phyloP scores from a whole-genome alignment of 2,888 invertebrate species.

The Diaprepes abbreviatus region DNA sequence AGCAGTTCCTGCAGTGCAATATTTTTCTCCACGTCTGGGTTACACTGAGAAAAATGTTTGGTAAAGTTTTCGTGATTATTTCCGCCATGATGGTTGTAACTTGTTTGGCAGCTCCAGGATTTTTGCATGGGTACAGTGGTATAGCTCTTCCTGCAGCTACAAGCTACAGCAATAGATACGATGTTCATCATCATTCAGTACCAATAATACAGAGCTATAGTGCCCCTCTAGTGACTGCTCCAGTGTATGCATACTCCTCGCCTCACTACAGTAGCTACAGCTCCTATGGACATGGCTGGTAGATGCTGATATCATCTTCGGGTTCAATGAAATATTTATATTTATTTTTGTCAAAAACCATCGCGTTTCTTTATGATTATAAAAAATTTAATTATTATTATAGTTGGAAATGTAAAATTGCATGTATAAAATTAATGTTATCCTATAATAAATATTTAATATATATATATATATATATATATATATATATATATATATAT shows the following conservation, averaged over 20 bases:
- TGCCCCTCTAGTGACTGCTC: slow-evolving; percentile 20
- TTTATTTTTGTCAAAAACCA: too few species aligned
- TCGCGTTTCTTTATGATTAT: too few species aligned
- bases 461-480: too few species aligned
- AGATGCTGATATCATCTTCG: too few species aligned
- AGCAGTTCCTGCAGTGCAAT: neutral
- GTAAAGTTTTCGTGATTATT: neutral
- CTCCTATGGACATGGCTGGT: slow-evolving; percentile 34
- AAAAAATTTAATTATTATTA: too few species aligned
- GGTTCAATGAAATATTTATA: too few species aligned
- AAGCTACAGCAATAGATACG: slow-evolving; percentile 45
- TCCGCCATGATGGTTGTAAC: slow-evolving; percentile 5
- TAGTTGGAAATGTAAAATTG: too few species aligned
- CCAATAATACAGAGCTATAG: slow-evolving; percentile 38
- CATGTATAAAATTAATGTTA: too few species aligned
- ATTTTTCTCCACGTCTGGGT: too few species aligned
- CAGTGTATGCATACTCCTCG: slow-evolving; percentile 24
- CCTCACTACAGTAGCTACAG: slow-evolving; percentile 21
- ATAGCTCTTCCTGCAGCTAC: slow-evolving; percentile 38
- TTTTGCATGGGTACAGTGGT: slow-evolving; percentile 19
- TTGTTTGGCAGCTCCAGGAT: slow-evolving; percentile 28
- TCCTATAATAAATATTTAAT: too few species aligned
- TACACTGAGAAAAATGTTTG: slow-evolving; percentile 16
- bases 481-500: too few species aligned
- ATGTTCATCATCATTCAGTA: slow-evolving; percentile 32